These are phyloP conservation scores for Lysandra coridon DNA, from an alignment of 2,888 invertebrate species.

Conservation along the genomic window DNA sequence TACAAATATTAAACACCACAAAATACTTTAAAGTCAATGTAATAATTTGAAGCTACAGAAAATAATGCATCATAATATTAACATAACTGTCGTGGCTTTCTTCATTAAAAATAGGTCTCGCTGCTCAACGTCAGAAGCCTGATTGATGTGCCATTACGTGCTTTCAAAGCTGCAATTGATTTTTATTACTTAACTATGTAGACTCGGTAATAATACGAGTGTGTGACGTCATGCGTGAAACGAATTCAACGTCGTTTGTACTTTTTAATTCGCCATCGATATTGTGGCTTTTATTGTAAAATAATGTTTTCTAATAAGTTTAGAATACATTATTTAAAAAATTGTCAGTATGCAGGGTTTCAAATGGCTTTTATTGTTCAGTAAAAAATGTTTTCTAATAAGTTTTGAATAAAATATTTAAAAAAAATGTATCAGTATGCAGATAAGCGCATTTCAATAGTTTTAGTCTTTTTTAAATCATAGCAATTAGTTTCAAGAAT, in stretches of 20 bases:
- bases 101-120: slow-evolving; percentile 11
- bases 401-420: neutral
- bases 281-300: slow-evolving; percentile 34
- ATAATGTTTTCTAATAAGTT: neutral
- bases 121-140: slow-evolving; percentile 13
- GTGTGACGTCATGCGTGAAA: slow-evolving; percentile 60
- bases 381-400: neutral
- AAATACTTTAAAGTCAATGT: neutral
- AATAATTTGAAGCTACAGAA: neutral
- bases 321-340: neutral
- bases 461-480: neutral
- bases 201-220: slow-evolving; percentile 56
- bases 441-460: neutral
- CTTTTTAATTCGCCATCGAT: slow-evolving; percentile 46
- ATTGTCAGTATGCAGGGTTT: neutral
- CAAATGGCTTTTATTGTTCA: slow-evolving; percentile 27
- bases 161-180: slow-evolving; percentile 33
- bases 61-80: neutral
- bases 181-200: slow-evolving; percentile 38
- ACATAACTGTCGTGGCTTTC: slow-evolving; percentile 7
- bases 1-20: neutral
- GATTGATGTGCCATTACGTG: slow-evolving; percentile 29
- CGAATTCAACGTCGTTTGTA: slow-evolving; percentile 51
- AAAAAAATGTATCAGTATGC: neutral
- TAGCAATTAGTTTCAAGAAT: neutral